Conservation (phyloP, 2,888 invertebrate species). For the Nysson spinosus region DNA sequence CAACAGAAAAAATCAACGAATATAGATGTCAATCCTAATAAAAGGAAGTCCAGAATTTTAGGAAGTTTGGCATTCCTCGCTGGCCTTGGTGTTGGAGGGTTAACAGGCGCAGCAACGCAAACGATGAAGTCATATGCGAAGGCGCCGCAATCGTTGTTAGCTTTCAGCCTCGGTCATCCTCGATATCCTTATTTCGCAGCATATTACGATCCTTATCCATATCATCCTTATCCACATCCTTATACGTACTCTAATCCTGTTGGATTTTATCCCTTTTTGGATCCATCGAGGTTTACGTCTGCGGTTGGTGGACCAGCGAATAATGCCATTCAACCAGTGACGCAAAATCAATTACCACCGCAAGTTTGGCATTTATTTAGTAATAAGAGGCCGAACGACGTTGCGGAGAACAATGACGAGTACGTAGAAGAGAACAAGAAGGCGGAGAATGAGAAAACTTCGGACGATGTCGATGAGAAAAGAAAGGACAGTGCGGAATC, state of each 20-base stretch:
- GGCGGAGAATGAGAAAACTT: slow-evolving; percentile 18
- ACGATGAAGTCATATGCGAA: slow-evolving; percentile 33
- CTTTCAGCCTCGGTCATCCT: slow-evolving; percentile 45
- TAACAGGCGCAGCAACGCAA: slow-evolving; percentile 38
- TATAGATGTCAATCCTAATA: background rate
- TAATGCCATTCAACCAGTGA: slow-evolving; percentile 15
- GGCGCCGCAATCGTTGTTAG: slow-evolving; percentile 18
- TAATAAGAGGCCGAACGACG: slow-evolving; percentile 24
- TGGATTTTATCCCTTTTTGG: slow-evolving; percentile 38
- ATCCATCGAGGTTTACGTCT: slow-evolving; percentile 39
- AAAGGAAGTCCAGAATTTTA: slow-evolving; percentile 60
- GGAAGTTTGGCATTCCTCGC: slow-evolving; percentile 67
- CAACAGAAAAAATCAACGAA: background rate
- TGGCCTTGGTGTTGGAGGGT: slow-evolving; percentile 62
- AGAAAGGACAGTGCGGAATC: slow-evolving; percentile 23
- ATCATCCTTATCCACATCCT: too few relatives aligned
- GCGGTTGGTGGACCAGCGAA: slow-evolving; percentile 7
- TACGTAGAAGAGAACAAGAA: slow-evolving; percentile 35
- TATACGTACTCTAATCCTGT: slow-evolving; percentile 43
- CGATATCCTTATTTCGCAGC: slow-evolving; percentile 64
- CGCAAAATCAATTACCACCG: slow-evolving; percentile 9
- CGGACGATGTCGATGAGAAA: slow-evolving; percentile 11
- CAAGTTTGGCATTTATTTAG: slow-evolving; percentile 21
- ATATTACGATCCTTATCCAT: slow-evolving; percentile 63
- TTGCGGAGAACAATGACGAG: slow-evolving; percentile 29